A percentile compares a stretch with the other conserved stretches of the same genome.
Conservation (phyloP, 30 jellyfish, hydroid and myxozoan species). For the Aurelia aurita region DNA sequence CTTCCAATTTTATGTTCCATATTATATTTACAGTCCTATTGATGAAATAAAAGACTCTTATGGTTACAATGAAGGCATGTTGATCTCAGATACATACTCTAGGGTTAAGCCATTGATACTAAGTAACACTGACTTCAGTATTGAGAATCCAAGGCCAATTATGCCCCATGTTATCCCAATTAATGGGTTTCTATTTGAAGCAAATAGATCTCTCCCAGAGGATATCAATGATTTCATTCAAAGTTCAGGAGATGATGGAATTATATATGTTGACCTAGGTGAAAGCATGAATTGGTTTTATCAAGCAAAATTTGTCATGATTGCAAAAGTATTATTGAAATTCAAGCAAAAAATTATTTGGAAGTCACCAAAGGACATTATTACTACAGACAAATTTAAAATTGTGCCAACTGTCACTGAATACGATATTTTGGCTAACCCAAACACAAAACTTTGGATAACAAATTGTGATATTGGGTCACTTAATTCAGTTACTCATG, state of each 20-base stretch:
- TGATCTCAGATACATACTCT: slow-evolving; percentile 35
- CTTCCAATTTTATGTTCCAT: slow-evolving; percentile 12
- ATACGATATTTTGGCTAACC: slow-evolving; percentile 24
- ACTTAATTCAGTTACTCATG: slow-evolving; percentile 30
- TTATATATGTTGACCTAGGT: slow-evolving; percentile 31
- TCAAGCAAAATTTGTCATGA: slow-evolving; percentile 1
- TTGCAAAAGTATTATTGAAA: slow-evolving; percentile 14
- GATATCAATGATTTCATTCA: slow-evolving; percentile 19
- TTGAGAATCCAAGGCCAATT: slow-evolving; percentile 59
- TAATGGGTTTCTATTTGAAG: slow-evolving; percentile 35
- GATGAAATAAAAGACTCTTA: slow-evolving; percentile 15
- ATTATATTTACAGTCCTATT: slow-evolving; percentile 15
- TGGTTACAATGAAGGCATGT: slow-evolving; percentile 18
- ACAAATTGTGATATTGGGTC: slow-evolving; percentile 28
- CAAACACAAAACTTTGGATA: slow-evolving; percentile 15
- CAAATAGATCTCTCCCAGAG: background rate
- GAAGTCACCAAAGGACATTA: background rate
- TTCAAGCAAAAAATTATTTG: slow-evolving; percentile 15
- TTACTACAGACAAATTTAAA: background rate
- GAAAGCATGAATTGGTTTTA: background rate
- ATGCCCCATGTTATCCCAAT: slow-evolving; percentile 68
- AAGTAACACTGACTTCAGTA: slow-evolving; percentile 32
- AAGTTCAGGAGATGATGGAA: slow-evolving; percentile 28
- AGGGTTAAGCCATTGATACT: slow-evolving; percentile 62
- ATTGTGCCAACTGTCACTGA: slow-evolving; percentile 3